Evolutionary conservation across 2,888 invertebrate genomes (phyloP), one percentile per base, ranked within the genome.

Genomic region (Gortyna flavago): DNA sequence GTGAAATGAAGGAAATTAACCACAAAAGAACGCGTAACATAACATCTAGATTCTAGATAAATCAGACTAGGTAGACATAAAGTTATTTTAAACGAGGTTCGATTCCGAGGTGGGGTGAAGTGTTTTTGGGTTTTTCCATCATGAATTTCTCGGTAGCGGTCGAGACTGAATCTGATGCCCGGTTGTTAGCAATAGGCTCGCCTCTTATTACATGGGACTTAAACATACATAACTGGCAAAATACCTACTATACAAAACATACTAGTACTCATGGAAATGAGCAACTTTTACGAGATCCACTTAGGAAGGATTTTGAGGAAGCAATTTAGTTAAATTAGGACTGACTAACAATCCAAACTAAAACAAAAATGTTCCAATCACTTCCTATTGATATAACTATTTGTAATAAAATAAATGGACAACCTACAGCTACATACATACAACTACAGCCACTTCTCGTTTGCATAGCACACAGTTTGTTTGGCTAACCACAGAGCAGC

Each of bases 401-500:
- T n/a, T 35, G 44, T 13, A 11, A 41, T 16, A 18, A 7, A 41
- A 74, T 29, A 70, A 70, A 79, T 78, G 51, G 72, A 51, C 38
- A 64, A 72, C 2, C 59, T 16, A 25, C 48, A 67, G 48, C 44
- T 59, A 80, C 5, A 64, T 9, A 21, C 32, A 16, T 7, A 54
- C 16, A 79, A 11, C 44, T 69, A 41, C 51, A 77, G 2, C 13
- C 44, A 16, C 73, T 61, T 35, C 65, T 65, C 71, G 73, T 86
- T 73, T 54, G 67, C 69, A 71, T 77, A 51, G 67, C 70, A 65
- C 62, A 69, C 78, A 81, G 87, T 84, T 82, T 84, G 88, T 84
- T 85, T 85, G 87, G 72, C 75, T 85, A 75, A 84, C 84, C 85
- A 84, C 85, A 87, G 73, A 85, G 85, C 85, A 71, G 32, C n/a